Base-by-base conservation (phyloP, 2,888 invertebrate genomes). In the Apomyelois bistriatella region DNA sequence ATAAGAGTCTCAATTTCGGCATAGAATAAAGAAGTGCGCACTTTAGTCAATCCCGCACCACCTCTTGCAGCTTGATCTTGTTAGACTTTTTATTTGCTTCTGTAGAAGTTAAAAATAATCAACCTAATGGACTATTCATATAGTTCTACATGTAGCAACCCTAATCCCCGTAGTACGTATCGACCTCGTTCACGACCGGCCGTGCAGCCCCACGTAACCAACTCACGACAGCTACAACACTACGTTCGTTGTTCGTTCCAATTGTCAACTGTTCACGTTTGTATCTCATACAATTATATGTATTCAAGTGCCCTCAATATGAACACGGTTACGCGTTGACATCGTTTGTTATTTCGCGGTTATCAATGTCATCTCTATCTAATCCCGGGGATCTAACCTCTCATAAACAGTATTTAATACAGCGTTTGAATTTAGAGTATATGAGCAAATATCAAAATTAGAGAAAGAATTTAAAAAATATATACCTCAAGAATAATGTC, bases 141-240 rank as follows among this genome's bases (percentile, higher is more conserved):
- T n/a, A n/a, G n/a, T n/a, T n/a, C n/a, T n/a, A n/a, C 32, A 32
- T 3, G 37, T 12, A 37, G 30, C 46, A 46, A 12, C 46, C 46
- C 46, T 46, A 46, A 2, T 12, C 32, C 28, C 6, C 46, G 17
- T 35, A 46, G 46, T 46, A 46, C 46, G 46, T 46, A 46, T 46
- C 46, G 46, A 46, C 46, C 46, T 46, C 46, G 46, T 46, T 46
- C 46, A 15, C 46, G 46, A 32, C 32, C 32, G 32, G 13, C 12
- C 7, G 4, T 38, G n/a, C 22, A 5, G 15, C 32, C 15, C 30
- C 46, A 46, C 32, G 46, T 46, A 46, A 46, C 46, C 32, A 46
- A 15, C 32, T 10, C 32, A 32, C 32, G 32, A 32, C 32, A 7
- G 8, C 32, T 32, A 46, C 46, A 46, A 46, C 32, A 40, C 40